Evolutionary conservation across 2,113 vertebrate genomes (phyloP), one percentile per base, ranked within the genome.

Genomic region (Orycteropus afer): DNA sequence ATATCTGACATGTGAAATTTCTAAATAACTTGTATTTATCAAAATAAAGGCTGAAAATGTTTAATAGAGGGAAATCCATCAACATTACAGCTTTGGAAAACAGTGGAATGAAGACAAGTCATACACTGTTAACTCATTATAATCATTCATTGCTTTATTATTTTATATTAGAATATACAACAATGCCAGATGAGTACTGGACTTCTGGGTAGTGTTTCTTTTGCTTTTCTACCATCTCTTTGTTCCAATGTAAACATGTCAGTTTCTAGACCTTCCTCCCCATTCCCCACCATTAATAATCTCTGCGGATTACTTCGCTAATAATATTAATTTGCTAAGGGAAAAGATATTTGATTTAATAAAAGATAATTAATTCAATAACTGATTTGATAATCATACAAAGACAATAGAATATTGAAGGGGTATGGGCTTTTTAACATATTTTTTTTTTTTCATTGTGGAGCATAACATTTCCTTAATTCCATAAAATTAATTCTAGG

Each of bases 401-500:
- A 40, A 79, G 10, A 29, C 18, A 86, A 73, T 34, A 83, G 53
- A 49, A 51, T 49, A 69, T 8, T 65, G 40, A 78, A 86, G 13
- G 4, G 11, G 0, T 10, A 29, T 42, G 13, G 9, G 15, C 3
- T 76, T 82, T 82, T 42, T 87, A 22, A 47, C 13, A 34, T 34
- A 17, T 32, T 40, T 76, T 88, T 69, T 74, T 91, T 74, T 88
- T 34, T 61, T 69, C 27, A 45, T 40, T 86, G 11, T 23, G 40
- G 18, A 84, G 57, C 1, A 74, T 6, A 71, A 51, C 29, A 51
- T 59, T 89, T 55, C 71, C n/a, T n/a, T n/a, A n/a, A n/a, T n/a
- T n/a, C n/a, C n/a, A n/a, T n/a, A 93, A 94, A 78, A 45, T 61
- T 91, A 23, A 73, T 71, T 79, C 40, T 86, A 69, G n/a, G 6